These are phyloP conservation scores for Malthinus flaveolus DNA, from an alignment of 2,888 invertebrate genomes.

Conservation along the genomic window DNA sequence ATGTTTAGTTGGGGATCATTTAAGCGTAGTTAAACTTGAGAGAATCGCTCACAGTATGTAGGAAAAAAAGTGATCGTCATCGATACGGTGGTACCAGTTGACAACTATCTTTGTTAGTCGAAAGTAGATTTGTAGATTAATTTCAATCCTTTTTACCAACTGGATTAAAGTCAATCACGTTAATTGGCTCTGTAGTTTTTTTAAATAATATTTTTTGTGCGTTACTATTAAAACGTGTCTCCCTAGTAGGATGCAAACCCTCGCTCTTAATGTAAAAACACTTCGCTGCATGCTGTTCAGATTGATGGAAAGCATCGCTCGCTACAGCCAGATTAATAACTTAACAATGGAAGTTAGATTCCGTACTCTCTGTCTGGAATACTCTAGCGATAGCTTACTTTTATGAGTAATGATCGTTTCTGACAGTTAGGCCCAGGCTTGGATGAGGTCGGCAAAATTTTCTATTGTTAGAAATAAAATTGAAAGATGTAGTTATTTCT, in stretches of 20 bases:
- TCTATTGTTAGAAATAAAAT: conserved; percentile 31
- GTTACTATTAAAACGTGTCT: conserved; percentile 20
- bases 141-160: background rate
- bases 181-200: conserved; percentile 12
- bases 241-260: conserved; percentile 33
- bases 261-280: conserved; percentile 44
- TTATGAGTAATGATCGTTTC: conserved; percentile 54
- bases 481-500: conserved; percentile 15
- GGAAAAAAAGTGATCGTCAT: conserved; percentile 6
- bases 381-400: conserved; percentile 49
- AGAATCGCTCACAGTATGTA: conserved; percentile 13
- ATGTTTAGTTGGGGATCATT: background rate
- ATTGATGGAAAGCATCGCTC: conserved; percentile 45
- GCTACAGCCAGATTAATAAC: conserved; percentile 50
- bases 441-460: conserved; percentile 53
- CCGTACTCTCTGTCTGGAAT: conserved; percentile 46
- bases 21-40: conserved; percentile 6
- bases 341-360: conserved; percentile 51
- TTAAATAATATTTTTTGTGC: conserved; percentile 7
- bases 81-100: conserved; percentile 5
- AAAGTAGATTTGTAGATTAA: conserved; percentile 7
- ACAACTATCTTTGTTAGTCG: background rate
- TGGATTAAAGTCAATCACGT: conserved; percentile 12
- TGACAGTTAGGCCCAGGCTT: conserved; percentile 48
- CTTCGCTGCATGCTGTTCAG: conserved; percentile 46